Base-by-base conservation (phyloP, 2,888 invertebrate genomes). In the Desoria tigrina region DNA sequence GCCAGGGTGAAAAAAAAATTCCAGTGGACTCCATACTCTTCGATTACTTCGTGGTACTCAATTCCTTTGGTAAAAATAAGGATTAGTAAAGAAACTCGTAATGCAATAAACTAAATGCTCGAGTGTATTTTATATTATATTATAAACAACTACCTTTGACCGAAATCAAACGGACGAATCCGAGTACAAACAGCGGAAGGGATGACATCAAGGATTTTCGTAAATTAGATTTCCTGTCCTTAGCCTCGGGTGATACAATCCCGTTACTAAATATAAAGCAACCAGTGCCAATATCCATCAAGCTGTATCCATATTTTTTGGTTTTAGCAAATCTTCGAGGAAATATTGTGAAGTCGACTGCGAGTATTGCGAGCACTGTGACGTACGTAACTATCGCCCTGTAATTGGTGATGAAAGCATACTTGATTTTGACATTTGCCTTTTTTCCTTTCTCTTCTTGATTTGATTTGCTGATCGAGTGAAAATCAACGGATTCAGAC, bases 251-350 rank as follows among this genome's bases (percentile, higher is more conserved):
- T 21, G 89, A 85, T 0, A 90, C 89, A 45, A 90, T 80, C 0
- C 90, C 94, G 82, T 92, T 92, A 24, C 89, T 84, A 39, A 90
- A 82, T 7, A 94, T 85, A 81, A 90, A 98, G 21, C 91, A 80
- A 0, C 95, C 96, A 2, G 97, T 96, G 11, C 98, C 98, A 11
- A 90, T 85, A 79, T 99, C 99, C 99, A 99, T 99, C 27, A 95
- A 79, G 78, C 92, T 88, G 77, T 86, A 90, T 0, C 97, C 96
- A 82, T 85, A 92, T 0, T 81, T 84, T 78, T 91, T 90, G 0
- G 94, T 93, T 82, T 99, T 99, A 0, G 90, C 90, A 79, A 92
- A 90, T 75, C 87, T 82, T 54, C 89, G 82, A 0, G 97, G 96
- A 79, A 94, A 98, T 58, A 88, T 83, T 54, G 82, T 82, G 79